Evolutionary conservation across 1,140 invertebrate species (phyloP), one percentile per base, ranked within the genome.

Genomic region (Achatina immaculata): DNA sequence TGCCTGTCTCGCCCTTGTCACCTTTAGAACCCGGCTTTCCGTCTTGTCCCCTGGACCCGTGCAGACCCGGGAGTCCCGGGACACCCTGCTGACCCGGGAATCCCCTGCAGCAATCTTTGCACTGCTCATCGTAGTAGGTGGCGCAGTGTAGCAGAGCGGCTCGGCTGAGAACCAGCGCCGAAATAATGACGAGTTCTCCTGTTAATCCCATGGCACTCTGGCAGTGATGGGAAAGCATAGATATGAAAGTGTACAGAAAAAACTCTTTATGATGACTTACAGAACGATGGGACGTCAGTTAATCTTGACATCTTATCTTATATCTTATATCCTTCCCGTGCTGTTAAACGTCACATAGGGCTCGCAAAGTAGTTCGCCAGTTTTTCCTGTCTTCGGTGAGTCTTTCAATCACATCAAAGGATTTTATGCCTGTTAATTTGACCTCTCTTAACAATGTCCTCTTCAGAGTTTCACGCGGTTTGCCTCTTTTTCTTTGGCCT

Each of bases 21-120:
- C 88, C 89, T 48, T 84, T 88, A 9, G 81, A 75, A 58, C 88
- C 87, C 43, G 83, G 85, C 16, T 66, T 69, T 34, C 89, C 89
- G 45, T 85, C 85, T 51, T 81, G 74, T 2, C 88, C 89, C n/a
- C 78, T 80, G 14, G 72, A 65, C 66, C 89, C 89, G 31, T 85
- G 84, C 43, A 85, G 62, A 43, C 89, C 88, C 16, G 84, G 86
- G 28, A 87, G 74, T 16, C 89, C 89, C 28, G 87, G 87, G 28
- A 84, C 74, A 4, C 88, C 88, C 6, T 83, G 81, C 0, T 82
- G 82, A 1, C 87, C 87, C 9, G 85, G 78, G 9, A 84, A 81
- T 16, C 87, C 86, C 14, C 83, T 48, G 69, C 85, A 84, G 76
- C 85, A 87, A 34, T 81, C 40, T 77, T 80, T 82, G 69, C 83